phyloP scores from a whole-genome alignment of 2,888 invertebrate species.

The Eupithecia pulchellata region DNA sequence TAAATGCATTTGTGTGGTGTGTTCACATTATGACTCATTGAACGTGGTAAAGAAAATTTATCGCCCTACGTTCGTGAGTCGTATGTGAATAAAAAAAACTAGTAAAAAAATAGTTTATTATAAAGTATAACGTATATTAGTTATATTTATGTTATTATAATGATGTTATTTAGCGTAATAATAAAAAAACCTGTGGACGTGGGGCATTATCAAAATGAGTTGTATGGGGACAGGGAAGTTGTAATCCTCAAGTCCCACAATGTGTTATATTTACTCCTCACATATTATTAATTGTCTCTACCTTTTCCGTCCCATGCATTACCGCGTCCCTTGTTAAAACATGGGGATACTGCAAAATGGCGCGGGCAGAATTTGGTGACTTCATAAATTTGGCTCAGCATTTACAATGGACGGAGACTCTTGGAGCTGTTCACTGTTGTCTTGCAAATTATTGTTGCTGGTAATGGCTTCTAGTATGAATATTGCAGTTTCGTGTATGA shows the following conservation, averaged over 20 bases:
- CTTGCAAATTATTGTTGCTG: conserved; percentile 25
- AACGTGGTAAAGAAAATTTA: no score
- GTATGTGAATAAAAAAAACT: no score
- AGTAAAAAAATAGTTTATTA: no score
- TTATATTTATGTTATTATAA: no score
- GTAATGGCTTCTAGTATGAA: not conserved
- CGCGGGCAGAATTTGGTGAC: conserved; percentile 36
- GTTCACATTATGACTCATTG: no score
- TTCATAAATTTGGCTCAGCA: conserved; percentile 44
- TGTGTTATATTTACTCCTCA: not conserved
- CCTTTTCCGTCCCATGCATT: not conserved
- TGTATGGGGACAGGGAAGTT: not conserved
- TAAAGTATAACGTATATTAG: no score
- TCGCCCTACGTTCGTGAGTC: no score
- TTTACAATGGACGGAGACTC: conserved; percentile 37
- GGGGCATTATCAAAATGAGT: not conserved
- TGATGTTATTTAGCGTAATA: no score
- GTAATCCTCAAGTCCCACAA: no score
- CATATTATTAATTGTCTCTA: not conserved
- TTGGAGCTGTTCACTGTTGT: conserved; percentile 30
- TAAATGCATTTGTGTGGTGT: no score
- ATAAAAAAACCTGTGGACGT: no score
- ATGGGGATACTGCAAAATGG: conserved; percentile 14
- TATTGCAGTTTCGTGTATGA: not conserved
- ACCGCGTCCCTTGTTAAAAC: not conserved